Conservation (phyloP, 2,113 vertebrate species). For the Charina bottae region DNA sequence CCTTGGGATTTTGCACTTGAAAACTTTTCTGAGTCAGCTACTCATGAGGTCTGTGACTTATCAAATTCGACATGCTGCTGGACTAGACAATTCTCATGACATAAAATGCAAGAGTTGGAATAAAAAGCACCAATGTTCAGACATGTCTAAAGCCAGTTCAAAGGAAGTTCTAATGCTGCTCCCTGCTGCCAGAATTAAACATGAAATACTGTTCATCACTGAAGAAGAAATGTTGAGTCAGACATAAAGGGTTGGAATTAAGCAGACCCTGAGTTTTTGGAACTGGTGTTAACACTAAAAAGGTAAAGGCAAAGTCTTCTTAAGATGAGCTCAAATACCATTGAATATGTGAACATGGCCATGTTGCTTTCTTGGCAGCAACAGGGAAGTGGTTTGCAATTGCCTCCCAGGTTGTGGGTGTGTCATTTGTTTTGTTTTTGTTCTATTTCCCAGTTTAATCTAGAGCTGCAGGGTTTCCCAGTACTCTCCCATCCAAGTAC, state of each 20-base stretch:
- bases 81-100: not conserved
- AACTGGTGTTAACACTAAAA: not conserved
- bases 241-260: not conserved
- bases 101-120: not conserved
- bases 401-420: not conserved
- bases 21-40: slow-evolving; percentile 20
- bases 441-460: not conserved
- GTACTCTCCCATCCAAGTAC: not conserved
- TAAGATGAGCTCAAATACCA: not conserved
- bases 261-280: not conserved
- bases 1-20: slow-evolving; percentile 24
- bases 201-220: not conserved
- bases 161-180: not conserved
- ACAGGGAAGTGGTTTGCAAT: not conserved
- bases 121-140: not conserved
- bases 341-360: not conserved
- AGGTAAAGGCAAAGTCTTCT: not conserved
- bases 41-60: slow-evolving; percentile 15
- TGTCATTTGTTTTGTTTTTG: not conserved
- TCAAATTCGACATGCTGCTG: slow-evolving; percentile 7
- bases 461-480: not conserved
- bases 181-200: not conserved
- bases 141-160: not conserved
- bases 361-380: not conserved
- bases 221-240: not conserved